phyloP scores from a whole-genome alignment of 2,113 vertebrate genomes.

The Peromyscus californicus region DNA sequence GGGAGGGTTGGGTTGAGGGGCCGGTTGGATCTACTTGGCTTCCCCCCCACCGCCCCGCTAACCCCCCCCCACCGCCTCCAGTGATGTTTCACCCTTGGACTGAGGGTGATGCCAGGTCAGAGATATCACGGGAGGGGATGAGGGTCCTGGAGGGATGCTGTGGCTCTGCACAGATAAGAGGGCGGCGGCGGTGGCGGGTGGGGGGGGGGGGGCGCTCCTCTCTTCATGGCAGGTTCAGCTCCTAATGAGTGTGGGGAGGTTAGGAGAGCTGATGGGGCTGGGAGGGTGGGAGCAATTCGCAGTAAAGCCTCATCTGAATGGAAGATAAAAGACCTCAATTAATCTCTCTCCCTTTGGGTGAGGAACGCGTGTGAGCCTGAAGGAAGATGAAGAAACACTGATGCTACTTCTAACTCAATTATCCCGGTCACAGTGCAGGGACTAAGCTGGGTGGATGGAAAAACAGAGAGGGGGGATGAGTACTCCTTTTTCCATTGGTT shows the following conservation, averaged over 20 bases:
- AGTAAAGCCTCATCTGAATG: slow-evolving; percentile 73
- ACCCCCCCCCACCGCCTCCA: not conserved
- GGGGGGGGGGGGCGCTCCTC: too few species aligned
- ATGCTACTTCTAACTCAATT: slow-evolving; percentile 74
- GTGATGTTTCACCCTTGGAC: slow-evolving; percentile 82
- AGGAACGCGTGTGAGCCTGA: slow-evolving; percentile 51
- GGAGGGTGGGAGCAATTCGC: not conserved
- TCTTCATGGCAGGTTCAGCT: not conserved
- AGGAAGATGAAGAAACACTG: slow-evolving; percentile 65
- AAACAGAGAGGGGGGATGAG: not conserved
- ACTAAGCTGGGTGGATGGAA: not conserved
- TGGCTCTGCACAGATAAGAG: not conserved
- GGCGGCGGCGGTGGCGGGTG: too few species aligned
- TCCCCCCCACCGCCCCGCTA: not conserved
- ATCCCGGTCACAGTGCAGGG: slow-evolving; percentile 49
- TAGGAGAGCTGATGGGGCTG: not conserved
- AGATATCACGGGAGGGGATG: not conserved
- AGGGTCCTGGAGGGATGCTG: not conserved
- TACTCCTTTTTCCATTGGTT: not conserved
- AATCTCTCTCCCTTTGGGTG: slow-evolving; percentile 72
- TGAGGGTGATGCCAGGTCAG: slow-evolving; percentile 42
- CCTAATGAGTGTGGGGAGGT: not conserved
- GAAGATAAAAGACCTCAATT: slow-evolving; percentile 79
- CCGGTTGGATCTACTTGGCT: slow-evolving; percentile 66
- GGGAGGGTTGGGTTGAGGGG: slow-evolving; percentile 86